Percentiles rank a stretch among this genome's conserved stretches.
phyloP scores from a whole-genome alignment of 1,140 invertebrate species.

The Drosophila pseudoananassae region DNA sequence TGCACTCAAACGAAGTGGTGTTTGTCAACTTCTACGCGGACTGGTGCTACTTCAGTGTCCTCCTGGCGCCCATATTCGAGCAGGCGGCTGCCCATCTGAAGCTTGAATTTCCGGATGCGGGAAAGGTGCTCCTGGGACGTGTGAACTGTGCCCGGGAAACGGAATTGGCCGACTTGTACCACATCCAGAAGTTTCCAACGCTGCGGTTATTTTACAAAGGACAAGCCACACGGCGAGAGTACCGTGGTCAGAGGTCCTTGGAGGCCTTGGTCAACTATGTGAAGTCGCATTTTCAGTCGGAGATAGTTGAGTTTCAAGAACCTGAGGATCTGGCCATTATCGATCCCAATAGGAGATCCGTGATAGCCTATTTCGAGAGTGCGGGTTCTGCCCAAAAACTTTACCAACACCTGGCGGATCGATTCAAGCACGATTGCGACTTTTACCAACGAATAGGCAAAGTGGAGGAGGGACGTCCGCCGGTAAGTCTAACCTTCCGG shows the following conservation, averaged over 20 bases:
- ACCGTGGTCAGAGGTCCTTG: constrained; percentile 47
- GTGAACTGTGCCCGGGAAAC: constrained; percentile 49
- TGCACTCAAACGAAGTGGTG: constrained; percentile 42
- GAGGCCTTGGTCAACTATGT: constrained; percentile 47
- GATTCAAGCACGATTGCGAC: constrained; percentile 58
- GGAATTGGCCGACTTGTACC: constrained; percentile 15
- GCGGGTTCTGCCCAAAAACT: neutral
- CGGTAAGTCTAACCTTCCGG: constrained; percentile 35
- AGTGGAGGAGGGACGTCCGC: neutral
- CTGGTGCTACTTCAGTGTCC: constrained; percentile 54
- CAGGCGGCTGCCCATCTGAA: constrained; percentile 30
- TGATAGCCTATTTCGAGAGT: constrained; percentile 40
- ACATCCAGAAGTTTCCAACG: constrained; percentile 59
- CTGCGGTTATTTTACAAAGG: constrained; percentile 42
- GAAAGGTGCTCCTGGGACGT: constrained; percentile 37
- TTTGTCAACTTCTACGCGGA: constrained; percentile 67
- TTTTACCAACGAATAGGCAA: constrained; percentile 42
- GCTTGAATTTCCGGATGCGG: constrained; percentile 1
- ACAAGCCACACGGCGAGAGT: constrained; percentile 36
- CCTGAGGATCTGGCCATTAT: constrained; percentile 24
- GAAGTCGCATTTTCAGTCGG: constrained; percentile 17
- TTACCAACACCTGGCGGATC: constrained; percentile 38
- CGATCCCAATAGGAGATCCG: constrained; percentile 27
- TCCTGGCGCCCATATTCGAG: constrained; percentile 50
- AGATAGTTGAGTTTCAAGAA: constrained; percentile 19